Evolutionary conservation across 2,113 vertebrate genomes (phyloP), one percentile per base, ranked within the genome.

Genomic region (Rhabdornis inornatus): DNA sequence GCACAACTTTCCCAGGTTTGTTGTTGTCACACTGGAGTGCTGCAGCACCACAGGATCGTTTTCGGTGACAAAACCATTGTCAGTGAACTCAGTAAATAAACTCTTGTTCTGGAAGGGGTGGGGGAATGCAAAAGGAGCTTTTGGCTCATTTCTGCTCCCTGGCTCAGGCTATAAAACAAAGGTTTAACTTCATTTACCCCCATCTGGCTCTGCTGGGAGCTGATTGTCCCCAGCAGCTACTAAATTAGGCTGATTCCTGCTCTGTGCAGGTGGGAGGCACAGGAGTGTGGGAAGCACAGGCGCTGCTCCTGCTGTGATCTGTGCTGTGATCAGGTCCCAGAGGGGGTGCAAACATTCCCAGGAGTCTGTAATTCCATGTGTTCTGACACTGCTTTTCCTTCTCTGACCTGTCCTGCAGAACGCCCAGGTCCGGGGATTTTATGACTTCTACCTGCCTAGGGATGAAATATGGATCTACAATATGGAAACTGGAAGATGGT

Each of bases 391-490:
- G 47, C 70, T 79, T 75, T 81, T 81, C 80, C 69, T 90, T 78
- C 74, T 87, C 80, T 92, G 37, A 13, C 24, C 90, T 31, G 66
- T 81, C 90, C 89, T 91, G 69, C 95, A 99, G 99, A 99, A 99
- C 40, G 98, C 99, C 65, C 98, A 99, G 82, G 98, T 98, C 52
- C 98, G 98, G 49, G 98, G 98, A 44, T 98, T 98, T 84, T 98
- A 98, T 76, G 99, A 99, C 94, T 98, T 99, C 89, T 99, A 99
- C 66, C 96, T 99, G 95, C 99, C 99, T 13, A 98, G 98, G 97
- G 98, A 98, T 96, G 99, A 99, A 94, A 98, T 99, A 70, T 99
- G 99, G 99, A 98, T 99, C 42, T 99, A 99, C 97, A 98, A 99
- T 97, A 99, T 99, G 98, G 99, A 99, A 96, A 99, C 98, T 74